Evolutionary conservation across 2,797 vertebrate species (phyloP).

Genomic region (Periophthalmus magnuspinnatus): DNA sequence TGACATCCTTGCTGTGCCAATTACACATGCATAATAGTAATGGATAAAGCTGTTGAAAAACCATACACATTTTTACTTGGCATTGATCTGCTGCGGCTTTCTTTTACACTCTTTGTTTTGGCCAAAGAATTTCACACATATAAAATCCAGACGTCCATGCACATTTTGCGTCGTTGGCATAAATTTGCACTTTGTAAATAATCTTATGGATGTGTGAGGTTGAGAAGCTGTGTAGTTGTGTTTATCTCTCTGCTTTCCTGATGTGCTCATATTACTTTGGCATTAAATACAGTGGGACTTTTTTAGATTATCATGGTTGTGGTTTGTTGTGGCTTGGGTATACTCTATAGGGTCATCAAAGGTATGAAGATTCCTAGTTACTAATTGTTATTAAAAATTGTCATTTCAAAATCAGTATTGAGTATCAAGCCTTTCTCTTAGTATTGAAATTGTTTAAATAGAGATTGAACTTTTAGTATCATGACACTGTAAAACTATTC

Average conservation of each 20-base stretch:
- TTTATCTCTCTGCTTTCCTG: neutral
- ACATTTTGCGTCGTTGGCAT: neutral
- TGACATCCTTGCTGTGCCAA: neutral
- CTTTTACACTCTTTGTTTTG: slow-evolving; percentile 2
- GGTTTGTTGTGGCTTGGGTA: neutral
- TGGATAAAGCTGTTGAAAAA: neutral
- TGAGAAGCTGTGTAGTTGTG: neutral
- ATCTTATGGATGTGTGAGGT: neutral
- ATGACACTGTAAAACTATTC: no score
- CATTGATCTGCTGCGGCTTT: neutral
- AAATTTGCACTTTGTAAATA: slow-evolving; percentile 2
- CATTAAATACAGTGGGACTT: neutral
- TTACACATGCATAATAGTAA: neutral
- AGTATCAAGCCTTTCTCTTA: no score
- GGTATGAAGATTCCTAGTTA: no score
- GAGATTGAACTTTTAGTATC: no score
- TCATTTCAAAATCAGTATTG: no score
- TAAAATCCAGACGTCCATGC: neutral
- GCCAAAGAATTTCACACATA: slow-evolving; percentile 3
- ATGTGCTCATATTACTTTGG: neutral
- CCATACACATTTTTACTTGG: neutral
- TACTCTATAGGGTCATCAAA: no score
- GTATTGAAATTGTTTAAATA: no score
- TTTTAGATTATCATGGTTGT: neutral
- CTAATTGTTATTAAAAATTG: no score